Percentiles rank a stretch among this genome's conserved stretches.
Evolutionary conservation across 2,113 vertebrate species (phyloP).

Genomic region (Polypterus bichir): DNA sequence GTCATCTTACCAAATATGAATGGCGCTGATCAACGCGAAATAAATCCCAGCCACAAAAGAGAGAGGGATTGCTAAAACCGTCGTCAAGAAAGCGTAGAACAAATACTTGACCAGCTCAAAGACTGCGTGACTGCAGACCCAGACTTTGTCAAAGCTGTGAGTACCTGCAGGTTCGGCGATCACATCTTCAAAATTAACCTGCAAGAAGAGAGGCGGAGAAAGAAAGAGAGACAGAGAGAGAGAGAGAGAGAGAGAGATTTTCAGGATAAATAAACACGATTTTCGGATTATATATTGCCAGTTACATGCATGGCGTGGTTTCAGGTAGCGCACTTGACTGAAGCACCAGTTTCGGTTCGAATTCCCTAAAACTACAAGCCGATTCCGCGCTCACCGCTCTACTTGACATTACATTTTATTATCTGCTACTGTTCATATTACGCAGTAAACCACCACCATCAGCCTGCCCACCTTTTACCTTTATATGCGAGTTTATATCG

Average conservation of each 20-base stretch:
- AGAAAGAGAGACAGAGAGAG: too few relatives aligned
- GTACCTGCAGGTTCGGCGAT: conserved; percentile 70
- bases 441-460: too few relatives aligned
- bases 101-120: conserved; percentile 77
- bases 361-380: too few relatives aligned
- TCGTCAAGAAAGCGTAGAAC: conserved; percentile 72
- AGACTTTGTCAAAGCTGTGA: conserved; percentile 80
- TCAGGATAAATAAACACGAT: too few relatives aligned
- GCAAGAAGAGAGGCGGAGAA: conserved; percentile 11
- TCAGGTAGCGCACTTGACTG: too few relatives aligned
- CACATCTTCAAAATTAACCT: conserved; percentile 83
- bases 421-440: too few relatives aligned
- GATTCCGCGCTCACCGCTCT: too few relatives aligned
- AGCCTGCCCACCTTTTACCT: conserved; percentile 44
- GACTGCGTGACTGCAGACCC: conserved; percentile 82
- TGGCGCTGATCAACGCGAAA: conserved; percentile 72
- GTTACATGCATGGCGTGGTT: too few relatives aligned
- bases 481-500: conserved; percentile 62
- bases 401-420: too few relatives aligned
- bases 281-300: too few relatives aligned
- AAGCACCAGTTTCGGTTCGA: too few relatives aligned
- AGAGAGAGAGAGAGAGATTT: too few relatives aligned
- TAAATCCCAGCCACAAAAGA: conserved; percentile 67
- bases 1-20: conserved; percentile 81
- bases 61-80: conserved; percentile 73